phyloP scores from a whole-genome alignment of 2,888 invertebrate genomes.

The Cenopis cana region DNA sequence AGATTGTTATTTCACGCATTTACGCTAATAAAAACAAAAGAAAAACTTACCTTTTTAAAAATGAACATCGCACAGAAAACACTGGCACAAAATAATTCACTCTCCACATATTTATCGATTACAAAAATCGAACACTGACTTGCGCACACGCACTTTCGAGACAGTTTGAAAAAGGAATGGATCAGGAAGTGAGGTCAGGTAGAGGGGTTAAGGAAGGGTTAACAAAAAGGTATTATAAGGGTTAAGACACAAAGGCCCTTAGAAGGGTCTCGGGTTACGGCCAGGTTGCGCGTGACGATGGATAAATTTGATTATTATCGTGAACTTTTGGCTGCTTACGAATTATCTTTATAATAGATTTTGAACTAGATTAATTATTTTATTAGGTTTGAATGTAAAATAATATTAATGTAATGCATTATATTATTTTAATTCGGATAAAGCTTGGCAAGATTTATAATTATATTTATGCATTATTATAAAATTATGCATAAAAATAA shows the following conservation, averaged over 20 bases:
- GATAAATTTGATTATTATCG: slow-evolving; percentile 40
- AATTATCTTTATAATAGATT: slow-evolving; percentile 26
- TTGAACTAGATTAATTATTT: neutral
- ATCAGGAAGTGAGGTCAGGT: slow-evolving; percentile 83
- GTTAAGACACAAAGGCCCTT: slow-evolving; percentile 69
- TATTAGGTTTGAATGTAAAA: neutral
- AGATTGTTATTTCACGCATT: neutral
- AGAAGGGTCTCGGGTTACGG: slow-evolving; percentile 71
- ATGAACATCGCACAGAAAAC: slow-evolving; percentile 28
- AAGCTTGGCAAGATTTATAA: too few relatives aligned
- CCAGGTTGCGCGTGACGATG: slow-evolving; percentile 66
- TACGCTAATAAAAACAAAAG: neutral
- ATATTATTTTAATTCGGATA: too few relatives aligned
- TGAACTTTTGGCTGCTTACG: slow-evolving; percentile 11
- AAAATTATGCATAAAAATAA: too few relatives aligned
- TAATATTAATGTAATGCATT: neutral
- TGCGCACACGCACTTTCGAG: slow-evolving; percentile 80
- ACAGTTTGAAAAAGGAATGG: slow-evolving; percentile 77
- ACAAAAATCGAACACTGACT: slow-evolving; percentile 55
- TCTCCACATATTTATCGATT: slow-evolving; percentile 41
- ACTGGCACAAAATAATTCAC: slow-evolving; percentile 39
- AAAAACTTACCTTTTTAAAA: slow-evolving; percentile 24
- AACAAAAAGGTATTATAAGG: slow-evolving; percentile 79
- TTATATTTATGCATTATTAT: too few relatives aligned
- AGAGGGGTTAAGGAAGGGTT: slow-evolving; percentile 82